A percentile compares a stretch with the other conserved stretches of the same genome.
Evolutionary conservation across 2,113 vertebrate species (phyloP).

Genomic region (Corvus hawaiiensis): DNA sequence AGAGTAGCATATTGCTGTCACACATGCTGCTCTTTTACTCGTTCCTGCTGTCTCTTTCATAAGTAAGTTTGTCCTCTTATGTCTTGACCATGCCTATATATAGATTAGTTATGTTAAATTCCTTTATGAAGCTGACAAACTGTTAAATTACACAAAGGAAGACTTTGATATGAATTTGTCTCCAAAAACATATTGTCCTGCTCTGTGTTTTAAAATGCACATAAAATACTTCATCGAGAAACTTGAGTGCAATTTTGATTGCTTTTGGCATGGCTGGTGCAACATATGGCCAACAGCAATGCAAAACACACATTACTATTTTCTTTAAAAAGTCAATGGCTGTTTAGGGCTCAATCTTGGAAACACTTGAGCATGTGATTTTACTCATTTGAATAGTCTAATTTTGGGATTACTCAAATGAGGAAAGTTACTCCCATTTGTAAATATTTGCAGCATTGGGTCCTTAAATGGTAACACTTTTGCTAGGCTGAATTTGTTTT

Average conservation of each 20-base stretch:
- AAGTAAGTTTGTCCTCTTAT: not conserved
- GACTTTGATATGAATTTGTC: slow-evolving; percentile 49
- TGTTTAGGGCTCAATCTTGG: slow-evolving; percentile 23
- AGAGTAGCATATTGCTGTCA: slow-evolving; percentile 25
- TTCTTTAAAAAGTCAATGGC: slow-evolving; percentile 18
- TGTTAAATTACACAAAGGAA: slow-evolving; percentile 8
- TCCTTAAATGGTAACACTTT: slow-evolving; percentile 39
- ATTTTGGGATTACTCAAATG: slow-evolving; percentile 26
- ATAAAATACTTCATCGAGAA: slow-evolving; percentile 62
- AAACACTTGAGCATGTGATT: slow-evolving; percentile 17
- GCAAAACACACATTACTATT: slow-evolving; percentile 16
- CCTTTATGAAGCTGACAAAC: slow-evolving; percentile 37
- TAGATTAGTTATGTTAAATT: slow-evolving; percentile 34
- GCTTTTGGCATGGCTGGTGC: slow-evolving; percentile 59
- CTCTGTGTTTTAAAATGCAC: slow-evolving; percentile 45
- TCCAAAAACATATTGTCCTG: slow-evolving; percentile 42
- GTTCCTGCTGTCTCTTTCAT: not conserved
- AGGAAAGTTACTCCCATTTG: slow-evolving; percentile 13
- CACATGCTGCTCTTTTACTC: slow-evolving; percentile 24
- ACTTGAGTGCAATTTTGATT: slow-evolving; percentile 63
- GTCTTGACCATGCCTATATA: slow-evolving; percentile 25
- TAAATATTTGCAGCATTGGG: slow-evolving; percentile 6
- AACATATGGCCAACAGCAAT: slow-evolving; percentile 65
- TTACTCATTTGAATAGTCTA: slow-evolving; percentile 29
- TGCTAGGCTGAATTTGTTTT: slow-evolving; percentile 24